Percentiles rank a stretch among this genome's conserved stretches.
These are phyloP conservation scores for Sternotherus odoratus DNA, from an alignment of 2,797 vertebrate genomes.

Conservation along the genomic window DNA sequence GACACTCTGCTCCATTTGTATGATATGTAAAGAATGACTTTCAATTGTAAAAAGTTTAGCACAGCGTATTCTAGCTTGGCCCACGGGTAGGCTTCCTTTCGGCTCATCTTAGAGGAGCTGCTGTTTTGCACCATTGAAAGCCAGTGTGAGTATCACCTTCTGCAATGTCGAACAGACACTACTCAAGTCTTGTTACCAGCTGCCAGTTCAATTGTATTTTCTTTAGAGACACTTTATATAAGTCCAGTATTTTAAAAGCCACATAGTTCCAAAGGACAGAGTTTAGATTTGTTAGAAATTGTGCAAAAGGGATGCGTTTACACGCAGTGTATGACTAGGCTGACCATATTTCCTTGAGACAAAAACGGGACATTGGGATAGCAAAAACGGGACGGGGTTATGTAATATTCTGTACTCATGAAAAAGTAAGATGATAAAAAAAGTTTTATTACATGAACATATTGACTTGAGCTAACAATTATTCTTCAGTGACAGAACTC, in stretches of 20 bases:
- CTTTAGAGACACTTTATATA: not conserved
- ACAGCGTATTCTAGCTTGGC: not conserved
- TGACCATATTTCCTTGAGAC: too few species aligned
- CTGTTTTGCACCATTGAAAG: not conserved
- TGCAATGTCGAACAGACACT: not conserved
- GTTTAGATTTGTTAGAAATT: not conserved
- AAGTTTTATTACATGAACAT: too few species aligned
- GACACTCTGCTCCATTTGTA: not conserved
- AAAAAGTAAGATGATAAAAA: too few species aligned
- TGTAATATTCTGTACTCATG: too few species aligned
- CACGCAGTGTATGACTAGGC: too few species aligned
- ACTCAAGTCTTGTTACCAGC: rapidly evolving
- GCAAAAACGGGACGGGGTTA: too few species aligned
- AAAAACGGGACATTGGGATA: too few species aligned
- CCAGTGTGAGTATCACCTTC: too few species aligned
- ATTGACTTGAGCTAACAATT: too few species aligned
- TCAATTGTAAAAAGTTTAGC: not conserved
- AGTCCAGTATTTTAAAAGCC: not conserved
- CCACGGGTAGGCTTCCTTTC: not conserved
- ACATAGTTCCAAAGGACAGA: not conserved
- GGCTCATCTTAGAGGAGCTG: not conserved
- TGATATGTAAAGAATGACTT: not conserved
- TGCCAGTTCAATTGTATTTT: not conserved
- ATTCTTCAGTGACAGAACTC: too few species aligned
- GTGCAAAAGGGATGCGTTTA: not conserved